Evolutionary conservation across 1,140 invertebrate genomes (phyloP), one percentile per base, ranked within the genome.

Genomic region (Belonocnema kinseyi): DNA sequence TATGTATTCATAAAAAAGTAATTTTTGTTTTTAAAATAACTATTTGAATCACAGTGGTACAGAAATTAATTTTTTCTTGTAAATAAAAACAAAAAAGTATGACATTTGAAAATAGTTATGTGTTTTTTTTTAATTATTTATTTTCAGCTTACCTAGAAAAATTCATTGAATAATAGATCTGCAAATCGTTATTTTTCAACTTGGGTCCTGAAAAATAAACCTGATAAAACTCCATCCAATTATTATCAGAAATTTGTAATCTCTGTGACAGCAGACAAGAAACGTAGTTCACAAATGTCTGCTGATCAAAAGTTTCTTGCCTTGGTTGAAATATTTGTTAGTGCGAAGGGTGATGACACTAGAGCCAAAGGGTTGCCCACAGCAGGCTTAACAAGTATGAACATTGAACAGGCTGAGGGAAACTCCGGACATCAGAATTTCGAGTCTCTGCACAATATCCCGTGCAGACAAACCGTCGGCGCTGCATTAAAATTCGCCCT

Each of bases 401-500:
- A n/a, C 53, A 54, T n/a, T 19, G 53, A 54, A n/a, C 53, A 54
- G 4, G 19, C 33, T 66, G 33, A 26, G 58, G 21, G 58, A 66
- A 66, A 66, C 58, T 66, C 26, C 58, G 58, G 58, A 66, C 58
- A 66, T 21, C 58, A 66, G 58, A 66, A 66, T 66, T 66, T 66
- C 58, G 58, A 66, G 58, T 70, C 58, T 52, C 7, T 72, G 53
- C 40, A 58, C 56, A 77, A 77, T 19, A 66, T 77, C 56, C 21
- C 13, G 58, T 33, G 13, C 76, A 61, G 80, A 83, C 81, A 83
- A 84, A 86, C 75, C 77, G 33, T 85, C 80, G 73, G 54, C 74
- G 82, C 51, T 77, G 83, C 79, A 83, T 87, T 86, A 86, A 86
- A 87, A 85, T 81, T 87, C 75, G 40, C 56, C 21, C 66, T 71